These are phyloP conservation scores for Mamestra configurata DNA, from an alignment of 1,140 invertebrate genomes.

Conservation along the genomic window DNA sequence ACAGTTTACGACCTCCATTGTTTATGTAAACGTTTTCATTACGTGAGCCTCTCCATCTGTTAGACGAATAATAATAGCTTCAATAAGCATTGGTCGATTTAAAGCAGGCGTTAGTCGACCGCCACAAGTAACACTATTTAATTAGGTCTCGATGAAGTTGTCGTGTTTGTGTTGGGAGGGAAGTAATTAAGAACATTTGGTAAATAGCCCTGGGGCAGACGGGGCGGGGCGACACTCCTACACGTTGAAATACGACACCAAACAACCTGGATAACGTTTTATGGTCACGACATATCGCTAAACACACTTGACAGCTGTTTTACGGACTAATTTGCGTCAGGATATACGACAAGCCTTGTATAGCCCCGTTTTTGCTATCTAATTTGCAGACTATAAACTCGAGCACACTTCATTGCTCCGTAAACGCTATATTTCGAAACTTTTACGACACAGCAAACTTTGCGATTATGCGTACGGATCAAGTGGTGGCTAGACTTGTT, in stretches of 20 bases:
- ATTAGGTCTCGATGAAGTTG: constrained; percentile 61
- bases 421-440: background rate
- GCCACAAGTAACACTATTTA: constrained; percentile 42
- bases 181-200: constrained; percentile 72
- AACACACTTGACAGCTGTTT: constrained; percentile 51
- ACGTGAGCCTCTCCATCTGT: constrained; percentile 8
- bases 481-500: background rate
- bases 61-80: constrained; percentile 9
- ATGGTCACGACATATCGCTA: constrained; percentile 71
- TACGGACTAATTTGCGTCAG: constrained; percentile 8
- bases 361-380: constrained; percentile 1
- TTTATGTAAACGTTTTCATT: constrained; percentile 26
- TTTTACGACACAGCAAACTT: background rate
- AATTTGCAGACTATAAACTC: constrained; percentile 33
- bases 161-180: constrained; percentile 67
- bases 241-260: constrained; percentile 64
- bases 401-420: background rate
- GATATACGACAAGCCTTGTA: constrained; percentile 15
- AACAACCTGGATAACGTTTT: constrained; percentile 62
- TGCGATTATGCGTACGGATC: background rate
- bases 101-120: constrained; percentile 30
- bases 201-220: constrained; percentile 65
- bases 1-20: constrained; percentile 8
- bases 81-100: constrained; percentile 19
- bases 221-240: constrained; percentile 75